Evolutionary conservation across 2,797 vertebrate genomes (phyloP), one percentile per base, ranked within the genome.

Genomic region (Coregonus sp.): DNA sequence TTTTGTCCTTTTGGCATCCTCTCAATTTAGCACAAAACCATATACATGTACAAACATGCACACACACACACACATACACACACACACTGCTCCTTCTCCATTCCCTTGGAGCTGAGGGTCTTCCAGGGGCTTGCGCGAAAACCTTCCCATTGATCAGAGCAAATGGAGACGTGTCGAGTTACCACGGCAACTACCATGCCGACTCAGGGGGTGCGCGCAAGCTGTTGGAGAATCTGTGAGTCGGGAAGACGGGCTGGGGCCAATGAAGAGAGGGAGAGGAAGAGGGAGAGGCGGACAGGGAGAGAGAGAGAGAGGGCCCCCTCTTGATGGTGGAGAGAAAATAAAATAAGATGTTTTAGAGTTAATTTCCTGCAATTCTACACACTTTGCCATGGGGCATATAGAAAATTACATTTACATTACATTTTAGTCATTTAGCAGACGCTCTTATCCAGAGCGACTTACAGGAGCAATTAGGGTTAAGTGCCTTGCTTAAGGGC

Each of bases 101-200:
- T n/a, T 78, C 76, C 72, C 25, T 35, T 25, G 54, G 63, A 69
- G 56, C 72, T 73, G 51, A 84, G 85, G 82, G 54, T 2, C 7
- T 77, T 84, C 84, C 83, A 89, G 77, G 59, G 78, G 77, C 75
- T 67, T 74, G 76, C 61, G 20, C 31, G 66, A 68, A 61, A 84
- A 84, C 80, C 82, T 82, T 81, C 75, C 78, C 79, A 88, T 86
- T 85, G 84, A 89, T 88, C 88, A 83, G 80, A 81, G 79, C 74
- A 82, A 86, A 87, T 81, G 84, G 81, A 85, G 81, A 89, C 76
- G 80, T 85, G 84, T 86, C 78, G 82, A 74, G 88, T 89, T 85
- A 79, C 88, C 85, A 87, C 74, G 84, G 86, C 81, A 89, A 89
- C 88, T 81, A 76, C 77, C 76, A 85, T 80, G 76, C 75, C 65